Base-by-base conservation (phyloP, 2,797 vertebrate genomes). In the Lagodon rhomboides region DNA sequence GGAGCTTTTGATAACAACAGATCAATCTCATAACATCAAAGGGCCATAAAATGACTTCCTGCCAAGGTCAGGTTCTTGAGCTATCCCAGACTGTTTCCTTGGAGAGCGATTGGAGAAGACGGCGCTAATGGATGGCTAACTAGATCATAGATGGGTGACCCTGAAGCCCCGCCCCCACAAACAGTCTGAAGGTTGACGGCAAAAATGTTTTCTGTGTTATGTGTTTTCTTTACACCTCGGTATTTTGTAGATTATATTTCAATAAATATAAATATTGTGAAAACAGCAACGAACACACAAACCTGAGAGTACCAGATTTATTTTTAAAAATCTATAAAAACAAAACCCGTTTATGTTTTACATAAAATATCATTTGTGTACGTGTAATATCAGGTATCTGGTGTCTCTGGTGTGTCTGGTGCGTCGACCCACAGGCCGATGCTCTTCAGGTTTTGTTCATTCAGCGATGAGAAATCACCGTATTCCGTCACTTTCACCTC, bases 391-490 rank as follows among this genome's bases (percentile, higher is more conserved):
- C 86, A 84, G 67, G 6, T 51, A 2, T 60, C 47, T 2, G 66
- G 13, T n/a, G 38, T n/a, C 25, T 73, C 17, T 2, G 78, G 13
- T n/a, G 38, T n/a, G 30, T 73, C 17, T 2, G 78, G 81, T 18
- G 82, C 0, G 25, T 18, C 50, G n/a, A 84, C 56, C 58, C 55
- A 12, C 13, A 95, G 56, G 34, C 92, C 94, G 53, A 95, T 83
- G 68, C 44, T 68, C 54, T 71, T 75, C 34, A 96, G 89, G 58
- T 86, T n/a, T 12, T 9, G 65, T 82, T 94, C 94, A 80, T 97
- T 94, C 73, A 95, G 53, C 0, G 67, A 67, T 65, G 94, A 38
- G 80, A 93, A 94, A 1, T 78, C 67, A 0, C 75, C 56, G 10
- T 95, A 96, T 49, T 92, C 90, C 61, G 85, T 75, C 73, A 70